Evolutionary conservation across 2,888 invertebrate genomes (phyloP).

Genomic region (Spatulosminthurus flaviceps): DNA sequence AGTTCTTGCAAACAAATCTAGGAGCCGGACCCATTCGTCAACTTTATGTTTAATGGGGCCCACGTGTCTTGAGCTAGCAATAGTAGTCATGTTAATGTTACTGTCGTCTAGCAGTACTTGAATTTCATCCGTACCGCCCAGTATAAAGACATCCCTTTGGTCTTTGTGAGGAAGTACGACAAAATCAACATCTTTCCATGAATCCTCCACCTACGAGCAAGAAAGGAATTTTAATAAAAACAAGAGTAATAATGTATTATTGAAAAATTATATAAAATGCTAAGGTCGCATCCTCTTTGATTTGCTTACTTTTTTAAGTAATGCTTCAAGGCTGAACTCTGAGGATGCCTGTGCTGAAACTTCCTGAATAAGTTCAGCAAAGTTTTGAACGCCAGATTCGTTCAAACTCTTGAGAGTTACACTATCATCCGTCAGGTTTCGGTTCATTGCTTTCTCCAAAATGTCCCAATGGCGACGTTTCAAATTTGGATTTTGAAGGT

Average conservation of each 20-base stretch:
- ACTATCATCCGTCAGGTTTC: conserved; percentile 76
- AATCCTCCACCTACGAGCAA: conserved; percentile 76
- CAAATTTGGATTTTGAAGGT: conserved; percentile 81
- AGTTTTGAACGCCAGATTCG: conserved; percentile 78
- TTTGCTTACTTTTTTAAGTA: conserved; percentile 76
- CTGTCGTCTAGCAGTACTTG: conserved; percentile 85
- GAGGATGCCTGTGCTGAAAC: conserved; percentile 88
- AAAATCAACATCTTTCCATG: conserved; percentile 84
- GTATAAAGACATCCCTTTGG: conserved; percentile 81
- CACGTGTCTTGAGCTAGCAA: conserved; percentile 85
- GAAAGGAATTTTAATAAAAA: too few relatives aligned
- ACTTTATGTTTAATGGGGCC: conserved; percentile 84
- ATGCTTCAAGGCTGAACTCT: conserved; percentile 81
- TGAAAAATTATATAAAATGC: neutral
- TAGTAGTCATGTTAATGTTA: conserved; percentile 85
- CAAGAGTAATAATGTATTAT: too few relatives aligned
- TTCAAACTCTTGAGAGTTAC: conserved; percentile 77
- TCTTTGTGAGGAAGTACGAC: conserved; percentile 82
- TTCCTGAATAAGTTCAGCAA: conserved; percentile 80
- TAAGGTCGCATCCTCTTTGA: neutral
- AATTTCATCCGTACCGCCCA: conserved; percentile 86
- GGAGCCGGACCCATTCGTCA: conserved; percentile 80
- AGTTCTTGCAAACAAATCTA: conserved; percentile 84
- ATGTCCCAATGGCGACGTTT: conserved; percentile 85
- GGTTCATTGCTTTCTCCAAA: conserved; percentile 78